phyloP scores from a whole-genome alignment of 1,140 invertebrate genomes.

The Sitodiplosis mosellana region DNA sequence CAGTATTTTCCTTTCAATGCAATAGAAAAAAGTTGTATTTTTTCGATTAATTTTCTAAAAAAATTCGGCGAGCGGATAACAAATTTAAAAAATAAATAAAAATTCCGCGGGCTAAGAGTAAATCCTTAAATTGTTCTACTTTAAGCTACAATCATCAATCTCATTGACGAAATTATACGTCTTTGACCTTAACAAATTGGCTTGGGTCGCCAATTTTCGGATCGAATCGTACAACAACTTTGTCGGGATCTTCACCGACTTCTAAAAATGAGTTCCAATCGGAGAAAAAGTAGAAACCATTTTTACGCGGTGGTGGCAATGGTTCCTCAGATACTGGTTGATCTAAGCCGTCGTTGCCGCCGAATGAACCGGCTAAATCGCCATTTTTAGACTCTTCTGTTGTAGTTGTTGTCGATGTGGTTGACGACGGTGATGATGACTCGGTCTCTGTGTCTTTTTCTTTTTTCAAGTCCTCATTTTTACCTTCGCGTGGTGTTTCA shows the following conservation, averaged over 20 bases:
- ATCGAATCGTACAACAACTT: conserved; percentile 51
- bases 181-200: conserved; percentile 48
- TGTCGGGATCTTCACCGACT: conserved; percentile 56
- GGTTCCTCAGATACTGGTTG: conserved; percentile 33
- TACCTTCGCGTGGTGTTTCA: no score
- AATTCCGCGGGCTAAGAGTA: no score
- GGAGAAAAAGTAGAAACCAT: conserved; percentile 61
- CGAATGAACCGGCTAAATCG: conserved; percentile 59
- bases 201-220: conserved; percentile 60
- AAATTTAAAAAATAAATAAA: no score
- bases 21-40: no score
- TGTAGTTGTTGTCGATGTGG: conserved; percentile 8
- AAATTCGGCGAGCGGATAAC: no score
- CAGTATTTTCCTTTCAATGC: no score
- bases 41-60: no score
- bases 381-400: conserved; percentile 16
- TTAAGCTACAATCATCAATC: no score
- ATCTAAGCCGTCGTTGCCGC: conserved; percentile 28
- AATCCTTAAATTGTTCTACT: no score
- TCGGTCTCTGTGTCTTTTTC: not conserved
- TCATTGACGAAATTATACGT: no score
- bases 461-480: no score
- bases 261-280: conserved; percentile 74
- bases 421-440: not conserved
- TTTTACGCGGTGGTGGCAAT: conserved; percentile 40